Percentiles rank a stretch among this genome's conserved stretches.
phyloP scores from a whole-genome alignment of 2,113 vertebrate species.

The Psettodes erumei region DNA sequence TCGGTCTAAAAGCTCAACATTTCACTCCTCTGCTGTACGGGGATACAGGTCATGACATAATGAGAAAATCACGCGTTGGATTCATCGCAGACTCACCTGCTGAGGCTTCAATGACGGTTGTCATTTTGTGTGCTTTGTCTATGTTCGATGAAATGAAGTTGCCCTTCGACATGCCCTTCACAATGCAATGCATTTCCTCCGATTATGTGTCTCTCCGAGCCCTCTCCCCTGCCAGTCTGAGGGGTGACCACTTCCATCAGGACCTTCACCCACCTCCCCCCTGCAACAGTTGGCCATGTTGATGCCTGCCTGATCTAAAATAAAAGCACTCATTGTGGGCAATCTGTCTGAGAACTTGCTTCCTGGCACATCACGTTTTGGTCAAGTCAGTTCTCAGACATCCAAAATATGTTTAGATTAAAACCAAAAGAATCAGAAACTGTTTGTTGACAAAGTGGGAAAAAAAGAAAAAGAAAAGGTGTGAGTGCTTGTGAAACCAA shows the following conservation, averaged over 20 bases:
- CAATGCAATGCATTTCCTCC: slow-evolving; percentile 86
- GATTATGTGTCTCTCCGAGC: slow-evolving; percentile 76
- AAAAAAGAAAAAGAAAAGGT: slow-evolving; percentile 35
- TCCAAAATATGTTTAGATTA: slow-evolving; percentile 46
- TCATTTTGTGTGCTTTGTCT: slow-evolving; percentile 48
- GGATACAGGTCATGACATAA: slow-evolving; percentile 32
- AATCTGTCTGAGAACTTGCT: slow-evolving; percentile 81
- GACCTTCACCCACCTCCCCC: slow-evolving; percentile 81
- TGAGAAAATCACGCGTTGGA: slow-evolving; percentile 38
- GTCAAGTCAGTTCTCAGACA: slow-evolving; percentile 84
- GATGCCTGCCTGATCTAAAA: slow-evolving; percentile 90
- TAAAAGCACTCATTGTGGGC: slow-evolving; percentile 66
- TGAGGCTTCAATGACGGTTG: slow-evolving; percentile 27
- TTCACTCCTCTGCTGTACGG: slow-evolving; percentile 22
- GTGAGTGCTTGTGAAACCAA: slow-evolving; percentile 68
- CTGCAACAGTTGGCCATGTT: slow-evolving; percentile 92
- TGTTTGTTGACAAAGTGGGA: slow-evolving; percentile 34
- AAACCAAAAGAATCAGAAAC: slow-evolving; percentile 39
- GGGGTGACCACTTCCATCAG: slow-evolving; percentile 94
- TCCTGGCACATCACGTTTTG: slow-evolving; percentile 56
- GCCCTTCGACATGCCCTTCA: slow-evolving; percentile 80
- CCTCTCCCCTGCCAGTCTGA: slow-evolving; percentile 85
- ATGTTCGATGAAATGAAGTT: slow-evolving; percentile 68
- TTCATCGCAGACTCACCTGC: slow-evolving; percentile 36
- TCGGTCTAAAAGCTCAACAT: slow-evolving; percentile 30